phyloP scores from a whole-genome alignment of 1,140 invertebrate species.

The Paracyclopina nana region DNA sequence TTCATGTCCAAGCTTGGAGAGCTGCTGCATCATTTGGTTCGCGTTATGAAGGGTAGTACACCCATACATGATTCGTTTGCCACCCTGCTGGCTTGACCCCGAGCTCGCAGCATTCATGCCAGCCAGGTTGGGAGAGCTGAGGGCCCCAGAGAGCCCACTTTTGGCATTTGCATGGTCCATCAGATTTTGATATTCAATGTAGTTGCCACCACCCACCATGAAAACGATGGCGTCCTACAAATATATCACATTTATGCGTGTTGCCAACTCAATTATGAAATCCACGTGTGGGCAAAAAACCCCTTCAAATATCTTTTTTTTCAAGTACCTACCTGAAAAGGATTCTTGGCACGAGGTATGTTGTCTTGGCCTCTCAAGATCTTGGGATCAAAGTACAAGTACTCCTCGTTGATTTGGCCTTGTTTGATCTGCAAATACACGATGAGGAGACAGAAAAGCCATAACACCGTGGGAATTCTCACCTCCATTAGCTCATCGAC shows the following conservation, averaged over 20 bases:
- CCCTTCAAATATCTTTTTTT: not conserved
- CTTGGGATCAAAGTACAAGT: slow-evolving; percentile 79
- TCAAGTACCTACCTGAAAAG: slow-evolving; percentile 20
- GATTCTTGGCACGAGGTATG: slow-evolving; percentile 20
- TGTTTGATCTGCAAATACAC: slow-evolving; percentile 23
- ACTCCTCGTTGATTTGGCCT: slow-evolving; percentile 58
- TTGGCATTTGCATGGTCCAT: slow-evolving; percentile 72
- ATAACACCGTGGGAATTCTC: slow-evolving; percentile 22
- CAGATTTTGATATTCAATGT: slow-evolving; percentile 97
- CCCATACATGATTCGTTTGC: slow-evolving; percentile 75
- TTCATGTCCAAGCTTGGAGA: slow-evolving; percentile 19
- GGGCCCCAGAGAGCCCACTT: not conserved
- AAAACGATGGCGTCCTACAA: slow-evolving; percentile 81
- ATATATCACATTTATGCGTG: not conserved
- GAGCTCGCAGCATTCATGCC: not conserved
- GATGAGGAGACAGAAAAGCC: not conserved
- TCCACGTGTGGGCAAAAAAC: too few species aligned
- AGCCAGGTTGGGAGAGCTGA: not conserved
- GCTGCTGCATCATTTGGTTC: slow-evolving; percentile 72
- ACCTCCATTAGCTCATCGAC: slow-evolving; percentile 77
- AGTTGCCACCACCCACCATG: slow-evolving; percentile 92
- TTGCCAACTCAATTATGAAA: too few species aligned
- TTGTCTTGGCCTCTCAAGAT: slow-evolving; percentile 47
- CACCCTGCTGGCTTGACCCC: too few species aligned
- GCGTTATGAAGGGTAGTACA: slow-evolving; percentile 80